Evolutionary conservation across 2,888 invertebrate species (phyloP).

Genomic region (Hypsopygia costalis): DNA sequence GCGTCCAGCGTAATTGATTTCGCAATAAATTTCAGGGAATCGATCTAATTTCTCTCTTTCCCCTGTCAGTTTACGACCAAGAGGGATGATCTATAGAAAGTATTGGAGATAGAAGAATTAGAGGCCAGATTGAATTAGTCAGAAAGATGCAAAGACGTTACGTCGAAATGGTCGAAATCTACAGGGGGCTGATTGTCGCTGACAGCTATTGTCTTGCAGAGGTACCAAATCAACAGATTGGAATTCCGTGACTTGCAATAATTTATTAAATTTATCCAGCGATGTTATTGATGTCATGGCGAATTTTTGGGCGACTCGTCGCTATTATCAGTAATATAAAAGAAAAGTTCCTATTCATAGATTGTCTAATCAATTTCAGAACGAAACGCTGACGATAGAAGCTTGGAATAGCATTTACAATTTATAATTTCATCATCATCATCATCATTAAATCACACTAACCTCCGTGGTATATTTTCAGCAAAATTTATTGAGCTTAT

Average conservation of each 20-base stretch:
- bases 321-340: no score
- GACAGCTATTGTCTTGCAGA: not conserved
- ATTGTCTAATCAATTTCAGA: no score
- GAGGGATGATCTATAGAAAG: not conserved
- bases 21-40: slow-evolving; percentile 25
- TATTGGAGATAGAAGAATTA: not conserved
- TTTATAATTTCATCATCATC: no score
- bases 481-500: no score
- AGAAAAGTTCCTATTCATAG: no score
- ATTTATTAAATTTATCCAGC: not conserved
- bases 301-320: no score
- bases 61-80: not conserved
- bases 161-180: not conserved
- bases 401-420: no score
- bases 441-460: no score
- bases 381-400: no score
- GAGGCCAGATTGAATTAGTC: not conserved
- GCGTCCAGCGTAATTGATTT: slow-evolving; percentile 25
- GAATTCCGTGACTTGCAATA: not conserved
- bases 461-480: no score
- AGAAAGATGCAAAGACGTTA: not conserved
- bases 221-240: not conserved
- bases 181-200: not conserved
- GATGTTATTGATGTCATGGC: not conserved
- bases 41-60: slow-evolving; percentile 18